phyloP scores from a whole-genome alignment of 1,140 invertebrate species.

The Copidosoma floridanum region DNA sequence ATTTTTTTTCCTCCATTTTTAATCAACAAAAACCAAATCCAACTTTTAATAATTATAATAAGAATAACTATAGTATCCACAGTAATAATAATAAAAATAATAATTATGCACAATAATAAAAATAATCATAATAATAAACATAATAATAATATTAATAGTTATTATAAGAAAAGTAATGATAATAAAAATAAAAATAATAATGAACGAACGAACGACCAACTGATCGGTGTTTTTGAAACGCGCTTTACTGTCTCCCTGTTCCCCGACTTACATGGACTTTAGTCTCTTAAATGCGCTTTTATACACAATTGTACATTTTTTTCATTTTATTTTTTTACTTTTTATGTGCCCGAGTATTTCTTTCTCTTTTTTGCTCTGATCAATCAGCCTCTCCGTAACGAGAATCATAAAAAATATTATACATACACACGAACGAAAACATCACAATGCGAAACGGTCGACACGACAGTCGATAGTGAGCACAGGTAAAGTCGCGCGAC shows the following conservation, averaged over 20 bases:
- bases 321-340: not conserved
- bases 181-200: conserved; percentile 30
- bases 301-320: not conserved
- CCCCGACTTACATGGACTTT: not conserved
- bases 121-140: not conserved
- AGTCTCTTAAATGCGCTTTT: no score
- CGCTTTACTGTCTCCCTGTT: conserved; percentile 30
- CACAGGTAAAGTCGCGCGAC: no score
- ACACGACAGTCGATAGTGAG: no score
- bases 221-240: conserved; percentile 29
- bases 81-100: conserved; percentile 50
- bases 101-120: conserved; percentile 32
- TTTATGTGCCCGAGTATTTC: not conserved
- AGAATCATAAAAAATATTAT: no score
- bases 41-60: no score
- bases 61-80: no score
- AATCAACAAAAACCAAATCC: no score
- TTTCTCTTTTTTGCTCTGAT: not conserved
- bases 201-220: conserved; percentile 28
- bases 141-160: conserved; percentile 32
- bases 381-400: conserved; percentile 5
- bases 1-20: no score
- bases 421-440: conserved; percentile 21
- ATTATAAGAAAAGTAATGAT: conserved; percentile 34
- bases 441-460: conserved; percentile 9